Evolutionary conservation across 2,888 invertebrate genomes (phyloP).

Genomic region (Nomada fucata): DNA sequence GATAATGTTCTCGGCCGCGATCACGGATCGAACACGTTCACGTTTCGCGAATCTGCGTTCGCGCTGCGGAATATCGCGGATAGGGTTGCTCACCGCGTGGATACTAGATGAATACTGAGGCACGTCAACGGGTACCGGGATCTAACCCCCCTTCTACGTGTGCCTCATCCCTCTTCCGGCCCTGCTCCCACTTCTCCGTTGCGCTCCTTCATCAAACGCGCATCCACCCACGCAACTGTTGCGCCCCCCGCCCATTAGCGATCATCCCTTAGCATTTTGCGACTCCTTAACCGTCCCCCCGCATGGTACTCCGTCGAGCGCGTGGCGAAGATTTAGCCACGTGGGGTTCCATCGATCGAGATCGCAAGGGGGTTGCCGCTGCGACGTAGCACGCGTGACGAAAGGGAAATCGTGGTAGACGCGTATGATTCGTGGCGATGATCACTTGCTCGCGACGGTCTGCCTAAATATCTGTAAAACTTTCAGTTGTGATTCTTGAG

Average conservation of each 20-base stretch:
- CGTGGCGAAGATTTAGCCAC: slow-evolving; percentile 54
- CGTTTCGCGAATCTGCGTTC: slow-evolving; percentile 13
- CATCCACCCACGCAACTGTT: slow-evolving; percentile 83
- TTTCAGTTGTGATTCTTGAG: no score
- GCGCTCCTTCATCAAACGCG: slow-evolving; percentile 78
- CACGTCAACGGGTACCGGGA: slow-evolving; percentile 74
- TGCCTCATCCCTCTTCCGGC: slow-evolving; percentile 65
- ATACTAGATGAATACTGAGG: slow-evolving; percentile 77
- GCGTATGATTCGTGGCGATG: no score
- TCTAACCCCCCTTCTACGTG: slow-evolving; percentile 71
- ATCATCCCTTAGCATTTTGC: slow-evolving; percentile 68
- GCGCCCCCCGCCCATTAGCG: slow-evolving; percentile 78
- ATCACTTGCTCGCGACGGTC: no score
- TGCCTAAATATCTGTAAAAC: no score
- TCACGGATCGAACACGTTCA: neutral
- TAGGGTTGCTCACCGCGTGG: slow-evolving; percentile 70
- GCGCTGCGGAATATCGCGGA: slow-evolving; percentile 18
- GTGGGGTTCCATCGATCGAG: slow-evolving; percentile 59
- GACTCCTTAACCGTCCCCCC: slow-evolving; percentile 28
- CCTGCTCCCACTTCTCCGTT: slow-evolving; percentile 61
- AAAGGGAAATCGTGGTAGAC: no score
- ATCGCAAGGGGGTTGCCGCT: neutral
- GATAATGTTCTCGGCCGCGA: no score
- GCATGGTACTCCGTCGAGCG: slow-evolving; percentile 7
- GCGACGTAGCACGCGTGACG: neutral